phyloP scores from a whole-genome alignment of 1,140 invertebrate genomes.

The Meteorus sp. region DNA sequence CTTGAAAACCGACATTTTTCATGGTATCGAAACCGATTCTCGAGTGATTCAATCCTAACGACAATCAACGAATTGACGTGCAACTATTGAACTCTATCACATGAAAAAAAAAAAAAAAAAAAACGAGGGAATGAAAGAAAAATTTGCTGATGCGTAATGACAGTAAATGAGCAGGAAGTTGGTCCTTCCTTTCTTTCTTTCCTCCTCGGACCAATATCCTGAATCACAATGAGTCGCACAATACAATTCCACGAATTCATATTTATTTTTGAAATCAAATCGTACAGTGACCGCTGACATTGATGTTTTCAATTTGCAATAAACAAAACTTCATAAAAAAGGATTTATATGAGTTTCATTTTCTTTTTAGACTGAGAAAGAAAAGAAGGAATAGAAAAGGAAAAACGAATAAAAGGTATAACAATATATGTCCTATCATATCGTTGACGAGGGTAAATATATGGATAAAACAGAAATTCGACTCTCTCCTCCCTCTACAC shows the following conservation, averaged over 20 bases:
- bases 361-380: background rate
- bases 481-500: background rate
- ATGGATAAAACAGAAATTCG: background rate
- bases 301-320: too few relatives aligned
- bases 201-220: conserved; percentile 47
- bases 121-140: conserved; percentile 5
- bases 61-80: too few relatives aligned
- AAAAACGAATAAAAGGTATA: background rate
- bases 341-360: background rate
- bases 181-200: conserved; percentile 48
- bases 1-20: too few relatives aligned
- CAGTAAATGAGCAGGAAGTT: conserved; percentile 44
- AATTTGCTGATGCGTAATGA: background rate
- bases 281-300: too few relatives aligned
- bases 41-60: too few relatives aligned
- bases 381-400: conserved; percentile 3
- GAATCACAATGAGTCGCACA: conserved; percentile 48
- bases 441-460: background rate
- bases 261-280: too few relatives aligned
- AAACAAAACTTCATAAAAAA: background rate
- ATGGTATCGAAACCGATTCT: too few relatives aligned
- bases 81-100: conserved; percentile 13
- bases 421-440: too few relatives aligned
- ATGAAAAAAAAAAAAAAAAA: too few relatives aligned
- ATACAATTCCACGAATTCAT: conserved; percentile 40